Percentiles rank a stretch among this genome's conserved stretches.
phyloP scores from a whole-genome alignment of 2,888 invertebrate species.

The Embidobia sp. region DNA sequence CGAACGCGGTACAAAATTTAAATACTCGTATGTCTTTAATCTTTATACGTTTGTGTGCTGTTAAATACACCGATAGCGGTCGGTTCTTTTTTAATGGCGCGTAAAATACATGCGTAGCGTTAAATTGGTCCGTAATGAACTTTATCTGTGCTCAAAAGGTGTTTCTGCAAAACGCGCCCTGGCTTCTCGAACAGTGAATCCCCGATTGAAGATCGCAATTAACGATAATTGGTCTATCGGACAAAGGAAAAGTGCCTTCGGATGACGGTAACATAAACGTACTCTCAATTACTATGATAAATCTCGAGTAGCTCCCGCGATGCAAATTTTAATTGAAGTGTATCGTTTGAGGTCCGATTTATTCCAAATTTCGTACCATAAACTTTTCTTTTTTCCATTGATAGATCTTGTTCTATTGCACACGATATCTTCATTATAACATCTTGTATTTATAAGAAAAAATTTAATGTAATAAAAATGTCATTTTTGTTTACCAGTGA shows the following conservation, averaged over 20 bases:
- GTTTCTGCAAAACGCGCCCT: slow-evolving; percentile 30
- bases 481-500: too few species aligned
- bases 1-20: slow-evolving; percentile 16
- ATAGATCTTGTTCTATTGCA: background rate
- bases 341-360: slow-evolving; percentile 1
- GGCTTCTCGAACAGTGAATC: slow-evolving; percentile 40
- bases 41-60: slow-evolving; percentile 18
- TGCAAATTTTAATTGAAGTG: slow-evolving; percentile 63
- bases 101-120: slow-evolving; percentile 31
- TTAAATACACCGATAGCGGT: background rate
- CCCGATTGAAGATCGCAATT: slow-evolving; percentile 72
- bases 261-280: slow-evolving; percentile 45
- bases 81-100: slow-evolving; percentile 29
- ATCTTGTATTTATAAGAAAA: too few species aligned
- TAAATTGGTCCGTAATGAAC: slow-evolving; percentile 50
- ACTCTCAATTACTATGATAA: slow-evolving; percentile 69
- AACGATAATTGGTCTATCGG: slow-evolving; percentile 72
- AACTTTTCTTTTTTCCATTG: background rate
- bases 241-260: slow-evolving; percentile 54
- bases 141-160: slow-evolving; percentile 44
- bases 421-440: background rate
- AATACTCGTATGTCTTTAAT: slow-evolving; percentile 32
- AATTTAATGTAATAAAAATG: too few species aligned
- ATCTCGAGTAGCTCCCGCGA: slow-evolving; percentile 65
- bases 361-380: background rate